phyloP scores from a whole-genome alignment of 2,113 vertebrate species.

The Rhinichthys klamathensis region DNA sequence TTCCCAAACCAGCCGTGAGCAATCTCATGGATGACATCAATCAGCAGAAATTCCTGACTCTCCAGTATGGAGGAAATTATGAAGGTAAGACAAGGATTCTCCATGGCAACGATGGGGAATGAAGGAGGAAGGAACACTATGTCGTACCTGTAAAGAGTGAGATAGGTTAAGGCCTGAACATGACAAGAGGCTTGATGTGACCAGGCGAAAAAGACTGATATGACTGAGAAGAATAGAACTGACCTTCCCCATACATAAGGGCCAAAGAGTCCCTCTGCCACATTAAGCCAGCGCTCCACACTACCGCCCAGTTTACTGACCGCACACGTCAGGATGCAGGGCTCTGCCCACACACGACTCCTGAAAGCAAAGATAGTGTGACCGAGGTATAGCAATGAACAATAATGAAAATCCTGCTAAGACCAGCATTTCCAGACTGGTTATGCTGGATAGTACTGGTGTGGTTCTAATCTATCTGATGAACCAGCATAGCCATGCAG shows the following conservation, averaged over 20 bases:
- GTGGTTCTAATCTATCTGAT: neutral
- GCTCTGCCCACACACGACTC: slow-evolving; percentile 97
- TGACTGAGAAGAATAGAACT: slow-evolving; percentile 27
- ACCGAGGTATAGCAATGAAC: neutral
- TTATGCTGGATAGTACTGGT: neutral
- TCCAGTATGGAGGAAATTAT: slow-evolving; percentile 98
- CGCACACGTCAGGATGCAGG: slow-evolving; percentile 88
- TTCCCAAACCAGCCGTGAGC: slow-evolving; percentile 98
- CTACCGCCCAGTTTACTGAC: slow-evolving; percentile 89
- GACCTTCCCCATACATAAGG: slow-evolving; percentile 97
- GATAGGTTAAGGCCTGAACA: neutral
- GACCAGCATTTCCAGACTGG: neutral
- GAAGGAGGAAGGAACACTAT: slow-evolving; percentile 96
- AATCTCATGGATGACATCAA: slow-evolving; percentile 94
- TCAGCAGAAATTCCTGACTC: slow-evolving; percentile 93
- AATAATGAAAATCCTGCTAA: neutral
- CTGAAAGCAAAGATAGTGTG: slow-evolving; percentile 65
- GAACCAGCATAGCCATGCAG: neutral
- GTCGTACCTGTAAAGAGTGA: slow-evolving; percentile 83
- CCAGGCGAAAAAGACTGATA: neutral
- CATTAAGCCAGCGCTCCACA: slow-evolving; percentile 90
- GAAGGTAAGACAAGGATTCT: slow-evolving; percentile 98
- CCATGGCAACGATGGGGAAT: slow-evolving; percentile 98
- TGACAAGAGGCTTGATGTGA: neutral
- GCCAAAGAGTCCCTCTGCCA: slow-evolving; percentile 91